Conservation (phyloP, 2,113 vertebrate genomes). For the Gallinago paraguaiae region DNA sequence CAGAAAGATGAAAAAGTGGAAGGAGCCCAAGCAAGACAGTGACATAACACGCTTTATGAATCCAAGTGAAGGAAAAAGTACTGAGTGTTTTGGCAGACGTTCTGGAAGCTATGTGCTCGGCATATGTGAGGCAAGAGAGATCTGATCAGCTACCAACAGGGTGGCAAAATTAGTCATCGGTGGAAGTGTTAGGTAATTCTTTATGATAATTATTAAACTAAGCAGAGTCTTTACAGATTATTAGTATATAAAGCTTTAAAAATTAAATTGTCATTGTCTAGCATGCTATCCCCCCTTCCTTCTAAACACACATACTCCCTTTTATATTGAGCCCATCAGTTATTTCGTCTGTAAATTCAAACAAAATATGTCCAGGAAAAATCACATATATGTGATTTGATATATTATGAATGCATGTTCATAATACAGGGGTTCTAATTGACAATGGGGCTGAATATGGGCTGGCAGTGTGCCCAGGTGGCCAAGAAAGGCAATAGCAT, state of each 20-base stretch:
- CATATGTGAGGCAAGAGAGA: slow-evolving; percentile 22
- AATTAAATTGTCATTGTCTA: neutral
- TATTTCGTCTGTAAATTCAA: neutral
- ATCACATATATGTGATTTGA: neutral
- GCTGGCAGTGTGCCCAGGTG: too few species aligned
- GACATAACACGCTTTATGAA: neutral
- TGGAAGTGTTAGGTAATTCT: slow-evolving; percentile 18
- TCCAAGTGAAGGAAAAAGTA: slow-evolving; percentile 17
- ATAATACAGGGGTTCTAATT: neutral
- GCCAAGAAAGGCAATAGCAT: too few species aligned
- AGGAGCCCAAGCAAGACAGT: neutral
- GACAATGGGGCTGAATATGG: too few species aligned
- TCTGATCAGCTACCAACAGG: neutral
- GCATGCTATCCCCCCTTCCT: neutral
- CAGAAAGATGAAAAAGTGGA: neutral
- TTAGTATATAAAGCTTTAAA: neutral
- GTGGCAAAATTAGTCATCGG: slow-evolving; percentile 39
- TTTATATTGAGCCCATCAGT: neutral
- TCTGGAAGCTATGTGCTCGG: slow-evolving; percentile 11
- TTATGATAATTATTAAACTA: neutral
- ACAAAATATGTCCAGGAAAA: neutral
- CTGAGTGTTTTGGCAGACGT: neutral
- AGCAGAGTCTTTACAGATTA: neutral
- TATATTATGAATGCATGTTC: neutral
- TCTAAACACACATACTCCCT: neutral